Evolutionary conservation across 2,797 vertebrate species (phyloP), one percentile per base, ranked within the genome.

Genomic region (Eidolon dupreanum): DNA sequence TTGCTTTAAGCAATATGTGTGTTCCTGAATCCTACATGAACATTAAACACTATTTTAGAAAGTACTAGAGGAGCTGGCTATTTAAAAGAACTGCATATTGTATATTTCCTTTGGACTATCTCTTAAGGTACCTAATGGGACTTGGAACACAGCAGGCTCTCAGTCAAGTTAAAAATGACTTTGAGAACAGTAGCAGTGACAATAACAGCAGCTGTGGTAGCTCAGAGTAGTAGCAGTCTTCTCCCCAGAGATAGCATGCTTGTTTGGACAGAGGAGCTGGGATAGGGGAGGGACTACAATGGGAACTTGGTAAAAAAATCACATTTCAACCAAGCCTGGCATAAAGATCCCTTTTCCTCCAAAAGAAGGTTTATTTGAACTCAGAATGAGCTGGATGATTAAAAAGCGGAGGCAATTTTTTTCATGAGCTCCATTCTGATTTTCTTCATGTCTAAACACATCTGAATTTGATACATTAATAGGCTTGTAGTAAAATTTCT

Each of bases 141-240:
- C 73, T 96, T 93, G 92, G 93, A 95, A 89, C 87, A 81, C 87
- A 96, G 89, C 87, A 85, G 79, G 89, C 91, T 94, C 86, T 96
- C 87, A 89, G 89, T 94, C 86, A 94, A 93, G 79, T 97, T 93
- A 77, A 96, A 94, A 94, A 96, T 95, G 97, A 84, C 96, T 96
- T 89, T 78, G 79, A 96, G 92, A 88, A 75, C 53, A 93, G 79
- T 19, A 88, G 83, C 74, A 84, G 59, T 73, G 91, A 94, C 87
- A 87, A 66, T 68, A 83, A 81, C 78, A 91, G 93, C 92, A 88
- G 43, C 96, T 82, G 81, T 9, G 0, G 51, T 17, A 28, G 70
- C 73, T 89, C 57, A 31, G 59, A 91, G 65, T 65, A 95, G 93
- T 81, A 81, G 74, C 41, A 19, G 75, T 71, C 86, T 73, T 86